These are phyloP conservation scores for Acipenser transmontanus DNA, from an alignment of 2,797 vertebrate species.

Conservation along the genomic window DNA sequence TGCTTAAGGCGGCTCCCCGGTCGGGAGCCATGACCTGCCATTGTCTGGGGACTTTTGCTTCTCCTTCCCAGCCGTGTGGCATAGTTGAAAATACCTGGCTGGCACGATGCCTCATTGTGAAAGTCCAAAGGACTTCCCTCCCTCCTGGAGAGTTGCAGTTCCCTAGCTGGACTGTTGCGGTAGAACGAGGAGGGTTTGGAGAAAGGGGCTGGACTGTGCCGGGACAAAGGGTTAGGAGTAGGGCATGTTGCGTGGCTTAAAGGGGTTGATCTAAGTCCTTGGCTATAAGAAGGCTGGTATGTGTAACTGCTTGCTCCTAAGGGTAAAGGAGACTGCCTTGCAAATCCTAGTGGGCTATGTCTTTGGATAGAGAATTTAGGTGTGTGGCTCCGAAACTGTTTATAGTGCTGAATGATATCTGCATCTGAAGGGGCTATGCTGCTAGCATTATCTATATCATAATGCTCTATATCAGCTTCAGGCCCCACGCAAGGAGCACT, in stretches of 20 bases:
- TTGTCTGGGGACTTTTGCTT: constrained; percentile 92
- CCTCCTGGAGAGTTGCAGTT: constrained; percentile 80
- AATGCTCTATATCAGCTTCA: constrained; percentile 87
- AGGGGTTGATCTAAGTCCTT: constrained; percentile 75
- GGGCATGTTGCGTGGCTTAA: constrained; percentile 84
- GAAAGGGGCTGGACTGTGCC: constrained; percentile 91
- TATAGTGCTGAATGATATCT: constrained; percentile 95
- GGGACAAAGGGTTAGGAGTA: constrained; percentile 80
- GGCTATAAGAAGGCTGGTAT: constrained; percentile 84
- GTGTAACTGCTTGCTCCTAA: constrained; percentile 85
- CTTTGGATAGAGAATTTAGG: constrained; percentile 96
- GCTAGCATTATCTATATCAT: constrained; percentile 96
- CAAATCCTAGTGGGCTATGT: constrained; percentile 90
- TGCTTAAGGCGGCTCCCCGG: constrained; percentile 90
- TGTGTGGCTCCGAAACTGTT: constrained; percentile 92
- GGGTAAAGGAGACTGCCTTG: constrained; percentile 86
- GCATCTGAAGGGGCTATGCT: constrained; percentile 95
- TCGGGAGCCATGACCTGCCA: constrained; percentile 73
- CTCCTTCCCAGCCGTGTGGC: constrained; percentile 84
- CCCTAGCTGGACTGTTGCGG: constrained; percentile 84
- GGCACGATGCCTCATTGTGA: constrained; percentile 70
- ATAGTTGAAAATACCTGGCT: constrained; percentile 83
- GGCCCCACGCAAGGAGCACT: constrained; percentile 78
- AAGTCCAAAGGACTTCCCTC: constrained; percentile 82
- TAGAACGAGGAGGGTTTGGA: constrained; percentile 85